Evolutionary conservation across 1,140 invertebrate species (phyloP), one percentile per base, ranked within the genome.

Genomic region (Gryon sp.): DNA sequence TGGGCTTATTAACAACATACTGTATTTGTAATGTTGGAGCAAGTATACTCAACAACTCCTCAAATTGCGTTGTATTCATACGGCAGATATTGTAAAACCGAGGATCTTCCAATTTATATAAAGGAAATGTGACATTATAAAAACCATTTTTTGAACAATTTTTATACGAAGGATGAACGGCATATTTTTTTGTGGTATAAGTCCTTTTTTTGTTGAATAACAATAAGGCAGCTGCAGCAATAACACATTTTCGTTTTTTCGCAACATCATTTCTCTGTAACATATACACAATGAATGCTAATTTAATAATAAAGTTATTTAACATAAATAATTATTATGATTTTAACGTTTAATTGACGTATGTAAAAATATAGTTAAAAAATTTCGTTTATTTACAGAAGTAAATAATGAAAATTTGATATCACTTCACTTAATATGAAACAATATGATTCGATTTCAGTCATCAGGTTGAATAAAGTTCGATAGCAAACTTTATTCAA

Each of bases 171-270:
- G 4, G 5, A 14, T 11, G 5, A 4, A 46, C 43, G 2, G 43
- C 24, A 46, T 46, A 46, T 9, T 46, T 46, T 28, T 46, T 46
- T 15, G 2, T 18, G 2, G 20, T 46, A 28, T 46, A 46, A 14
- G 14, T 46, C 8, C 19, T 12, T 28, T 46, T 14, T 46, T 26
- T 7, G 7, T 28, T 46, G 26, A 11, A 2, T 28, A 46, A 14
- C 28, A 11, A 46, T 7, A 14, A 14, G 2, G 4, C 6, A 46
- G 43, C 43, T 7, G 43, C 43, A 14, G 43, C 43, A 46, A 28
- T 8, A 3, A 8, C 24, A 26, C 19, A 46, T 32, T 32, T 32
- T 32, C n/a, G 4, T 32, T 32, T 32, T 32, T 32, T n/a, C n/a
- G n/a, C n/a, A n/a, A n/a, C n/a, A n/a, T n/a, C n/a, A n/a, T n/a